phyloP scores from a whole-genome alignment of 2,113 vertebrate genomes.

The Thomomys bottae region DNA sequence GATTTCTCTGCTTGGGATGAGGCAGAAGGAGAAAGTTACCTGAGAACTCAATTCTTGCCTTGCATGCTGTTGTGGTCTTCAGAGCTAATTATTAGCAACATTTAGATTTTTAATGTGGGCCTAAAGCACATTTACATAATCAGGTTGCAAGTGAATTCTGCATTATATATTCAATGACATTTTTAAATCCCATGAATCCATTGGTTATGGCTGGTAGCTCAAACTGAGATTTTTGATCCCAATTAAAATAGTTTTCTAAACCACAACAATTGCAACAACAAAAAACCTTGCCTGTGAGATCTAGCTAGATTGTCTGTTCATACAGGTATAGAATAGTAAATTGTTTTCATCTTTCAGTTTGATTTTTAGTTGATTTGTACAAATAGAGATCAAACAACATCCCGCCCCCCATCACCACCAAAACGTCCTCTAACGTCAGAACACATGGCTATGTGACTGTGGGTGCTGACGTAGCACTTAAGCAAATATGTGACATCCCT shows the following conservation, averaged over 20 bases:
- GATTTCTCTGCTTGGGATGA: not conserved
- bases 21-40: not conserved
- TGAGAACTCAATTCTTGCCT: not conserved
- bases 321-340: not conserved
- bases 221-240: not conserved
- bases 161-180: not conserved
- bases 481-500: slow-evolving; percentile 53
- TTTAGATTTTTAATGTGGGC: slow-evolving; percentile 5
- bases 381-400: not conserved
- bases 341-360: not conserved
- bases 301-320: not conserved
- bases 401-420: slow-evolving; percentile 1
- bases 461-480: slow-evolving; percentile 35
- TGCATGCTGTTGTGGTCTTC: not conserved
- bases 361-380: slow-evolving; percentile 16
- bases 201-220: not conserved
- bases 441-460: not conserved
- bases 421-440: slow-evolving; percentile 48
- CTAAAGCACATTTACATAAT: not conserved
- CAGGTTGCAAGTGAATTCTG: not conserved
- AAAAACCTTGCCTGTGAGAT: not conserved
- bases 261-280: not conserved
- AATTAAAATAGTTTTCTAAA: not conserved
- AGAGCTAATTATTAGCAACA: not conserved
- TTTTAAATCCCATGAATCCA: not conserved